Evolutionary conservation across 2,113 vertebrate genomes (phyloP), one percentile per base, ranked within the genome.

Genomic region (Chrysochloris asiatica): DNA sequence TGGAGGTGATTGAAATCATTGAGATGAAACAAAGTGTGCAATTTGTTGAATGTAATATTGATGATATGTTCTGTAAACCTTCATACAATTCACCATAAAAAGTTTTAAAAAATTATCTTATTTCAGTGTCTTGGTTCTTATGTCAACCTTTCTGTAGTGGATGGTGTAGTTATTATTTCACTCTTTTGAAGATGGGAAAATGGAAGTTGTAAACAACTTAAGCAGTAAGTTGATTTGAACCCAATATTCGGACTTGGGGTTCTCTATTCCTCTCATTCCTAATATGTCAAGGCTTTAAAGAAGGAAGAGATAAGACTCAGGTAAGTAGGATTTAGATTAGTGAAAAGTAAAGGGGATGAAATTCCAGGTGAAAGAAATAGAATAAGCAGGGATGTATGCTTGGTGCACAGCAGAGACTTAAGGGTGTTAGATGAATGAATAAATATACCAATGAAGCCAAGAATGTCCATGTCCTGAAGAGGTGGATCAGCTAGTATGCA

Each of bases 301-400:
- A n/a, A 80, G 21, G 43, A 73, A 22, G 61, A 85, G 78, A 76
- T 24, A n/a, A 71, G 78, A 45, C 65, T 94, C 0, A 33, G 81
- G 59, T 81, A 41, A 76, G 79, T 54, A 89, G n/a, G 38, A 54
- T 84, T 91, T 89, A 61, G 59, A 90, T 76, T 36, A 36, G 48
- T 43, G 91, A 26, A 48, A 59, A 78, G 33, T 33, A 24, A 82
- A 83, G 50, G 59, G 17, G n/a, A n/a, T 80, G 75, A 65, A 71
- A 59, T 73, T 82, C 72, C 47, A 56, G 88, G 45, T 4, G 38
- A n/a, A 45, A 79, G 87, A 79, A 85, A 59, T 24, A 43, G 45
- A 19, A 45, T 9, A 22, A 45, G 38, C 33, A 63, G 77, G 72
- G 41, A n/a, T 19, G 50, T 38, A 56, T 26, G 2, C 50, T 38